A percentile compares a stretch with the other conserved stretches of the same genome.
Conservation (phyloP, 2,888 invertebrate genomes). For the Cephus pulcher region DNA sequence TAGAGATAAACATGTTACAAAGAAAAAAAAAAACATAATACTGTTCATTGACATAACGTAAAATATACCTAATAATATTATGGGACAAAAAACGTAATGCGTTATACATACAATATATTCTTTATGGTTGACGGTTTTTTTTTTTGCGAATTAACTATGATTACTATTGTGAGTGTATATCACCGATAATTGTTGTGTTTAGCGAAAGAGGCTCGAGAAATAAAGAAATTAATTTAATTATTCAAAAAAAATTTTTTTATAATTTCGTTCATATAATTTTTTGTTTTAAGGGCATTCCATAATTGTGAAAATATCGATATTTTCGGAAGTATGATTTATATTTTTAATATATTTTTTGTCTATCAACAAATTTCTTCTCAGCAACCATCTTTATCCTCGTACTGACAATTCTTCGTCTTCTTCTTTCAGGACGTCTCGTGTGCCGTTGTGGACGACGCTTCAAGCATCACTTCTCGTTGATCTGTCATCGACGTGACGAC, state of each 20-base stretch:
- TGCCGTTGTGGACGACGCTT: conserved; percentile 42
- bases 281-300: background rate
- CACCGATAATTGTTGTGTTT: conserved; percentile 53
- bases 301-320: background rate
- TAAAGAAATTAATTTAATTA: conserved; percentile 60
- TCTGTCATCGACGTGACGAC: conserved; percentile 42
- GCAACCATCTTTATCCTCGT: conserved; percentile 10
- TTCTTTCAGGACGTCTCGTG: conserved; percentile 38
- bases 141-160: conserved; percentile 37
- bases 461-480: conserved; percentile 39
- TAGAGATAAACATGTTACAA: conserved; percentile 8
- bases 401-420: conserved; percentile 35
- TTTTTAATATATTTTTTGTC: conserved; percentile 2
- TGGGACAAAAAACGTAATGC: conserved; percentile 22
- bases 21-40: conserved; percentile 25
- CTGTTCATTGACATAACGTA: conserved; percentile 35
- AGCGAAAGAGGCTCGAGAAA: conserved; percentile 45
- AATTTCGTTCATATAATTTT: background rate
- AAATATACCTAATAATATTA: conserved; percentile 28
- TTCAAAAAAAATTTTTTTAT: conserved; percentile 28
- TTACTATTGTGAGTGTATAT: conserved; percentile 52
- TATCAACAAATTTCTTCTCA: background rate
- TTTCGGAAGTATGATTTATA: background rate
- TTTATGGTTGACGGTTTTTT: conserved; percentile 45
- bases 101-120: conserved; percentile 38